These are phyloP conservation scores for Chirona hameri DNA, from an alignment of 2,888 invertebrate species.

Conservation along the genomic window DNA sequence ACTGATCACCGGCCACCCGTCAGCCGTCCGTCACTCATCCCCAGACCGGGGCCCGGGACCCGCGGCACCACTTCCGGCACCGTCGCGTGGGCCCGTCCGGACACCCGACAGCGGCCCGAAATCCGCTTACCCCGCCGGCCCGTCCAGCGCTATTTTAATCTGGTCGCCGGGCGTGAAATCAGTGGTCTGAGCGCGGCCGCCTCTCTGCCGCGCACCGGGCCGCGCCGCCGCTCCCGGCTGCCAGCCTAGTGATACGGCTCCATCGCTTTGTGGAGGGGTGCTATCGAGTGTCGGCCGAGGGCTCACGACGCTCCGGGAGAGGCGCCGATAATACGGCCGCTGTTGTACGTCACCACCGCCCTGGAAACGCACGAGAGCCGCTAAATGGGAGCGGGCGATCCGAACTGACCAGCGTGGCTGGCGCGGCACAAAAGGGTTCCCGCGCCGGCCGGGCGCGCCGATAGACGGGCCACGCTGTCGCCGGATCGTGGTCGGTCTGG, in stretches of 20 bases:
- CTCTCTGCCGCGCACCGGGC: no score
- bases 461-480: neutral
- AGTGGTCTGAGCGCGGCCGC: no score
- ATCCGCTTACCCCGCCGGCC: neutral
- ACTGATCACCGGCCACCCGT: neutral
- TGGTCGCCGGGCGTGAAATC: neutral
- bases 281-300: constrained; percentile 24
- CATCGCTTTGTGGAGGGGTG: neutral
- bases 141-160: constrained; percentile 11
- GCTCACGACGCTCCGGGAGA: neutral
- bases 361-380: neutral
- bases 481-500: neutral
- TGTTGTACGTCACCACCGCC: neutral
- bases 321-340: neutral
- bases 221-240: neutral
- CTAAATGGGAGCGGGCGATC: neutral
- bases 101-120: neutral
- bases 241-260: neutral
- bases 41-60: neutral
- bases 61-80: neutral
- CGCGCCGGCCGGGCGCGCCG: neutral
- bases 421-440: constrained; percentile 2
- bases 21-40: no score
- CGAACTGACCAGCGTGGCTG: neutral
- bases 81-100: neutral